These are phyloP conservation scores for Leucopsar rothschildi DNA, from an alignment of 2,113 vertebrate genomes.

Conservation along the genomic window DNA sequence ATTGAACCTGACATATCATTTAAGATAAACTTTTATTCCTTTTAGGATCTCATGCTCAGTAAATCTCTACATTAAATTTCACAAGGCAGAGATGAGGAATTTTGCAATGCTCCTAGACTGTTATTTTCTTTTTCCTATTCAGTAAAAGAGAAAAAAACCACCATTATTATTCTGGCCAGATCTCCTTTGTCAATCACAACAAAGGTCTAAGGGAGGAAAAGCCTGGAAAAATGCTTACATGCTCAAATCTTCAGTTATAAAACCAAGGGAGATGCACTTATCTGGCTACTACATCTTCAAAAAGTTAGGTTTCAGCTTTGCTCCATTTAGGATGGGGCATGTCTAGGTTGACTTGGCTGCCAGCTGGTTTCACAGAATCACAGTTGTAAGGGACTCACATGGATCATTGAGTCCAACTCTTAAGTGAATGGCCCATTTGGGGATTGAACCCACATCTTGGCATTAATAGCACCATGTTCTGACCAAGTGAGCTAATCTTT, in stretches of 20 bases:
- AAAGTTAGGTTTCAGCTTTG: background rate
- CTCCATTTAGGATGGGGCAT: background rate
- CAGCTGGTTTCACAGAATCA: background rate
- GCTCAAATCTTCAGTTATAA: background rate
- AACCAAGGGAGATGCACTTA: background rate
- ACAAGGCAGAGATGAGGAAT: background rate
- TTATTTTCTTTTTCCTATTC: background rate
- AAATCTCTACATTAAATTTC: background rate
- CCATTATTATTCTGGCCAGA: background rate
- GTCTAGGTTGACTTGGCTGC: background rate
- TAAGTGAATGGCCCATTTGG: background rate
- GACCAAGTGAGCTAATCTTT: background rate
- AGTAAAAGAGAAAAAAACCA: background rate
- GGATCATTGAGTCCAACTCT: background rate
- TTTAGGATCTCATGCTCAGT: background rate
- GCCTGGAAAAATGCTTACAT: background rate
- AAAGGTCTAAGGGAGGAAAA: background rate
- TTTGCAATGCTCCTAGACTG: background rate
- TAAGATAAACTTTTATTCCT: constrained; percentile 21
- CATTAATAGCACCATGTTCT: background rate
- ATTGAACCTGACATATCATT: constrained; percentile 36
- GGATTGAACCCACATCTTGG: accelerated
- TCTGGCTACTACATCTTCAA: background rate
- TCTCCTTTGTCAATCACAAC: background rate
- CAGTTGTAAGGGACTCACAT: background rate